Conservation (phyloP, 2,113 vertebrate genomes). For the Psammodynastes pulverulentus region DNA sequence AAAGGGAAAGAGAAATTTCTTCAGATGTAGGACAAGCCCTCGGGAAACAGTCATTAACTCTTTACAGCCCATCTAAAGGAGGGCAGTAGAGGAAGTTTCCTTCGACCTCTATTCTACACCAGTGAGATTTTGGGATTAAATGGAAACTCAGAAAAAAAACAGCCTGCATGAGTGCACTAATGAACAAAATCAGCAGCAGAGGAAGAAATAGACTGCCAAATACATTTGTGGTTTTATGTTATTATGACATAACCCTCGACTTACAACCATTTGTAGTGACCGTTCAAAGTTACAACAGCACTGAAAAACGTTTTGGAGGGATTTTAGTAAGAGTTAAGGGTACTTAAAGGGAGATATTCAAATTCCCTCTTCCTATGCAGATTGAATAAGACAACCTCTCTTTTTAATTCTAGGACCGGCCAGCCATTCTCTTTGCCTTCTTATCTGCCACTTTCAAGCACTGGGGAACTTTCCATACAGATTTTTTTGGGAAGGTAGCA, state of each 20-base stretch:
- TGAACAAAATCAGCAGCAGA: not conserved
- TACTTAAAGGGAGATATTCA: not conserved
- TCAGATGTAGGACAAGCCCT: not conserved
- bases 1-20: not conserved
- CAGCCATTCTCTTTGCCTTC: not conserved
- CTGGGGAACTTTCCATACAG: not conserved
- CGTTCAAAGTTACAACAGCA: not conserved
- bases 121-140: not conserved
- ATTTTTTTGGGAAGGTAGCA: not conserved
- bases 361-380: not conserved
- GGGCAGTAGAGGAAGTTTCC: not conserved
- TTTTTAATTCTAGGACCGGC: not conserved
- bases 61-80: not conserved
- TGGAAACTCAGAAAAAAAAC: not conserved
- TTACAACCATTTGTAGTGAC: not conserved
- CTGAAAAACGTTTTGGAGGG: not conserved
- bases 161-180: not conserved
- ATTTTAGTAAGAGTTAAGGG: not conserved
- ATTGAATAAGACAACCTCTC: not conserved
- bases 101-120: not conserved
- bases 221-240: not conserved
- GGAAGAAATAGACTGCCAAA: not conserved
- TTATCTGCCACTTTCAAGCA: not conserved
- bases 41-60: not conserved
- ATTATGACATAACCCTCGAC: not conserved